Base-by-base conservation (phyloP, 2,888 invertebrate genomes). In the Pogonocherus hispidulus region DNA sequence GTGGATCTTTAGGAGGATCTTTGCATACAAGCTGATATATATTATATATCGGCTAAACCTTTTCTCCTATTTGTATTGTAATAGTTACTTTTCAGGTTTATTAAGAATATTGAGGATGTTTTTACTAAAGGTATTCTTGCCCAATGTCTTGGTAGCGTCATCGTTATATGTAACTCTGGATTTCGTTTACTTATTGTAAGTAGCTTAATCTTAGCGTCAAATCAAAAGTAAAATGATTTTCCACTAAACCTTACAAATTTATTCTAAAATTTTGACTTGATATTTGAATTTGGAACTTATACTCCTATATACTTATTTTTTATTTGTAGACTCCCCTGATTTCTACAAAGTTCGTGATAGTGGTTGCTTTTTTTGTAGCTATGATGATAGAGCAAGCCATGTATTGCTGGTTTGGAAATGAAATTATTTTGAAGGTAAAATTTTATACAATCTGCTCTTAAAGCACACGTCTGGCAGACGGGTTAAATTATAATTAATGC, bases 401-500 rank as follows among this genome's bases (percentile, higher is more conserved):
- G 49, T 80, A 79, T 67, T 80, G 79, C 59, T 78, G 76, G 75
- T 77, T 72, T 67, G 79, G 80, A 23, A 79, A 81, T 63, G 76
- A 78, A 66, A 67, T 81, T 27, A 77, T 75, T 51, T 16, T 75
- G 19, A 73, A 78, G 66, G 79, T 78, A 67, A 54, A n/a, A 20
- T 14, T n/a, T n/a, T n/a, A n/a, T n/a, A n/a, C n/a, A n/a, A n/a
- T n/a, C n/a, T n/a, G n/a, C n/a, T n/a, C n/a, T n/a, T n/a, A n/a
- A n/a, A n/a, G n/a, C n/a, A n/a, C n/a, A n/a, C n/a, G n/a, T n/a
- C n/a, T n/a, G n/a, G n/a, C n/a, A n/a, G n/a, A n/a, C n/a, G n/a
- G n/a, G n/a, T n/a, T n/a, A n/a, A n/a, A n/a, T n/a, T n/a, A n/a
- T n/a, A n/a, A n/a, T n/a, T n/a, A n/a, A n/a, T n/a, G n/a, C n/a